These are phyloP conservation scores for Apostichopus leukothele DNA, from an alignment of 53 echinoderm and acorn worm genomes.

Conservation along the genomic window DNA sequence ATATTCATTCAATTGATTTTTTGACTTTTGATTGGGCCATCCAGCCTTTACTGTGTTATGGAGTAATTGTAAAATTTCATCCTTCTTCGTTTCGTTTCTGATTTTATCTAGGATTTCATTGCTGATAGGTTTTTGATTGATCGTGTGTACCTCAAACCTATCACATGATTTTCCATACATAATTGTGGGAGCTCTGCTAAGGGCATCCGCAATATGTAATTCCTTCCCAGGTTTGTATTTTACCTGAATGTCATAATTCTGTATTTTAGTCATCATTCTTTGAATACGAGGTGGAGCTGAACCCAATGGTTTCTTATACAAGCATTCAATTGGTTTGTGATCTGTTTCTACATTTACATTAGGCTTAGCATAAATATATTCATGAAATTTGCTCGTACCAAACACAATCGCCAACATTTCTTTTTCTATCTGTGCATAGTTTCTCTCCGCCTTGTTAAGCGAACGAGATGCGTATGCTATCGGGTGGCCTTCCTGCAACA, in stretches of 20 bases:
- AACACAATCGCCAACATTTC: constrained; percentile 58
- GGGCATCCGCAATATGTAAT: neutral
- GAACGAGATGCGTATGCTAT: constrained; percentile 25
- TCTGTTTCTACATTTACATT: constrained; percentile 33
- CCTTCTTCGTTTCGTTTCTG: constrained; percentile 4
- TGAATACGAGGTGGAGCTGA: constrained; percentile 59
- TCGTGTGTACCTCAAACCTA: neutral
- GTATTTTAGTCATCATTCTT: constrained; percentile 50
- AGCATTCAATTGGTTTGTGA: constrained; percentile 9
- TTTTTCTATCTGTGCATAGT: constrained; percentile 60
- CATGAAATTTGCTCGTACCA: constrained; percentile 34
- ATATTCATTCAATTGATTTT: constrained; percentile 31
- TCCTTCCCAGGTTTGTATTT: constrained; percentile 52
- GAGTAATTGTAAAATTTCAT: neutral
- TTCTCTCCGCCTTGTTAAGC: constrained; percentile 26
- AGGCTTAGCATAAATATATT: constrained; percentile 32
- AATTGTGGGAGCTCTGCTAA: neutral
- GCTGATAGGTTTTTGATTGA: neutral
- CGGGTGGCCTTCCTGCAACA: constrained; percentile 7
- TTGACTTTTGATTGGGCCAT: constrained; percentile 38
- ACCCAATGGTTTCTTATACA: constrained; percentile 33
- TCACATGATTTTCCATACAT: neutral
- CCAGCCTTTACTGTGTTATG: neutral
- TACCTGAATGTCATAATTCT: constrained; percentile 52
- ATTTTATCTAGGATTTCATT: neutral